phyloP scores from a whole-genome alignment of 2,888 invertebrate genomes.

The Prosopocoilus inquinatus region DNA sequence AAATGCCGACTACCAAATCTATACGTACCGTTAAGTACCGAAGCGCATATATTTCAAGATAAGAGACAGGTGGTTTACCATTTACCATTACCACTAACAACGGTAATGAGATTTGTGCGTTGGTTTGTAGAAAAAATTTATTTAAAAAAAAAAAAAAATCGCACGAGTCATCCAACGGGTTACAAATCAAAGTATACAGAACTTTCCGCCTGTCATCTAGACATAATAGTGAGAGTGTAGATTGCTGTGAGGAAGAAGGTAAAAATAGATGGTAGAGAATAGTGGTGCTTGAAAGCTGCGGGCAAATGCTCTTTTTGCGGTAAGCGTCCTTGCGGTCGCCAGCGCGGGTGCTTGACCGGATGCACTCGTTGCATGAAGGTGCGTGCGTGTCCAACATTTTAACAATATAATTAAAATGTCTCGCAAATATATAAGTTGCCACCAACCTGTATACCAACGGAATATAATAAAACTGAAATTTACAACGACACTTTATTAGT shows the following conservation, averaged over 20 bases:
- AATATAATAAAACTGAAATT: too few relatives aligned
- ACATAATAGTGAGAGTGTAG: conserved; percentile 20
- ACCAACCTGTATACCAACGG: too few relatives aligned
- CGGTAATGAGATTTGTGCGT: conserved; percentile 3
- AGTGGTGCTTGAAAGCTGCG: conserved; percentile 16
- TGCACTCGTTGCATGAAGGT: not conserved
- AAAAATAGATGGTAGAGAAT: conserved; percentile 14
- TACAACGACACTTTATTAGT: too few relatives aligned
- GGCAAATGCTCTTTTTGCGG: conserved; percentile 16
- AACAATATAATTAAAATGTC: conserved; percentile 8
- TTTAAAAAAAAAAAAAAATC: not conserved
- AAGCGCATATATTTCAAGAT: too few relatives aligned
- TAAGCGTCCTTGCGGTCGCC: conserved; percentile 10
- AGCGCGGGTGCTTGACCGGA: conserved; percentile 10
- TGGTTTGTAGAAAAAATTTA: too few relatives aligned
- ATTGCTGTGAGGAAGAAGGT: conserved; percentile 8
- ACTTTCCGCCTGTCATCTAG: conserved; percentile 18
- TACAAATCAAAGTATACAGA: conserved; percentile 17
- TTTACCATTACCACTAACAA: not conserved
- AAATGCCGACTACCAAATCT: too few relatives aligned
- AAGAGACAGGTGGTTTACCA: too few relatives aligned
- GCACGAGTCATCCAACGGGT: not conserved
- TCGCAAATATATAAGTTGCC: too few relatives aligned
- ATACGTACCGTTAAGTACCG: too few relatives aligned
- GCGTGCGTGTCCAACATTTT: conserved; percentile 9